Evolutionary conservation across 2,888 invertebrate genomes (phyloP).

Genomic region (Platycnemis pennipes): DNA sequence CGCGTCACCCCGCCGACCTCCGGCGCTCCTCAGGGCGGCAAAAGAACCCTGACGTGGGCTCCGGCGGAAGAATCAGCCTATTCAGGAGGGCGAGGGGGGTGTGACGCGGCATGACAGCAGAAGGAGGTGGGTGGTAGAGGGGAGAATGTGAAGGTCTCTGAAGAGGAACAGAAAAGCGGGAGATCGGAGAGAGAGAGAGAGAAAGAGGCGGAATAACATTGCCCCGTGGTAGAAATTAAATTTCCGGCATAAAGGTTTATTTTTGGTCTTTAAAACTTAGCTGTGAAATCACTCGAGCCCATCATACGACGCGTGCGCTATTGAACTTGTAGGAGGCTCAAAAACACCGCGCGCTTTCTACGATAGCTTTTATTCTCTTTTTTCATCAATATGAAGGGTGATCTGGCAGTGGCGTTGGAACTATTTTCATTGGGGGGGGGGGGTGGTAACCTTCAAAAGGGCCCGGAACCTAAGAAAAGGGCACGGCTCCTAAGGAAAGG

Average conservation of each 20-base stretch:
- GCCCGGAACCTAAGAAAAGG: no score
- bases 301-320: slow-evolving; percentile 43
- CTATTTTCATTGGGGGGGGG: no score
- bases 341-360: neutral
- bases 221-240: slow-evolving; percentile 61
- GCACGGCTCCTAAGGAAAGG: no score
- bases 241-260: slow-evolving; percentile 64
- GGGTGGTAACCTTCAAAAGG: no score
- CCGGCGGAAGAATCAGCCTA: slow-evolving; percentile 57
- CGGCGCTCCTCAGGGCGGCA: neutral
- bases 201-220: slow-evolving; percentile 20
- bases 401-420: no score
- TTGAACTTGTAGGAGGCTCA: slow-evolving; percentile 41
- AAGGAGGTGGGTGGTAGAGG: neutral
- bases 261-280: slow-evolving; percentile 38
- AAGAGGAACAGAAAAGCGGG: slow-evolving; percentile 24
- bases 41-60: slow-evolving; percentile 45
- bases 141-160: neutral
- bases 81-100: slow-evolving; percentile 7
- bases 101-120: neutral
- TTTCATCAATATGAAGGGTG: neutral
- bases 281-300: slow-evolving; percentile 57
- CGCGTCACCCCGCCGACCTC: neutral
- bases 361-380: slow-evolving; percentile 14
- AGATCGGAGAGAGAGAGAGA: neutral